Conservation (phyloP, 1,140 invertebrate genomes). For the Drosophila athabasca region DNA sequence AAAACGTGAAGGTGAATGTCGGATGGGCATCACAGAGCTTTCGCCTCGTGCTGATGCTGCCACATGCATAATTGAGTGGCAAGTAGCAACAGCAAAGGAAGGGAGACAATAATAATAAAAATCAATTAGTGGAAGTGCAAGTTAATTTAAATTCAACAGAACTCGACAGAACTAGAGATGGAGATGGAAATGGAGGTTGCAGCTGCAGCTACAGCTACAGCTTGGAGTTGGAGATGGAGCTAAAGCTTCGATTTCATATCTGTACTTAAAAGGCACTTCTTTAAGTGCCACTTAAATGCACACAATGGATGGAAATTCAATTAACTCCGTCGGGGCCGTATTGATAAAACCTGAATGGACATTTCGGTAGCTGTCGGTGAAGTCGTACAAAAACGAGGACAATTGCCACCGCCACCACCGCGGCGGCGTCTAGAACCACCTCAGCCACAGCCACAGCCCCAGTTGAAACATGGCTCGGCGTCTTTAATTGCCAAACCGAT, state of each 20-base stretch:
- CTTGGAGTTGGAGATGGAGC: too few species aligned
- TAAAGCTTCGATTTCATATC: slow-evolving; percentile 26
- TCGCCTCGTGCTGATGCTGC: slow-evolving; percentile 6
- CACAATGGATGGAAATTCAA: slow-evolving; percentile 50
- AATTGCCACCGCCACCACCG: slow-evolving; percentile 46
- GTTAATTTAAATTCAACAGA: slow-evolving; percentile 13
- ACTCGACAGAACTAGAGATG: not conserved
- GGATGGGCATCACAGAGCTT: slow-evolving; percentile 13
- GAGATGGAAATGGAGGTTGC: not conserved
- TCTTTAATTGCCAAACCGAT: slow-evolving; percentile 59
- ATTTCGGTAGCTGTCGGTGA: slow-evolving; percentile 47
- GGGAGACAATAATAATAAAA: slow-evolving; percentile 25
- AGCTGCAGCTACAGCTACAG: slow-evolving; percentile 18
- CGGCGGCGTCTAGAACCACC: slow-evolving; percentile 5
- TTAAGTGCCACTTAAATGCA: slow-evolving; percentile 62
- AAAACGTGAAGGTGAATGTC: too few species aligned
- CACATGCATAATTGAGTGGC: slow-evolving; percentile 31
- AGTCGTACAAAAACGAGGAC: slow-evolving; percentile 34
- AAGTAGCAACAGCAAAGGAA: not conserved
- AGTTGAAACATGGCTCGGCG: slow-evolving; percentile 11
- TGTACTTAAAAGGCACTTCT: slow-evolving; percentile 27
- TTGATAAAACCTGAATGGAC: slow-evolving; percentile 39
- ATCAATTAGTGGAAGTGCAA: slow-evolving; percentile 48
- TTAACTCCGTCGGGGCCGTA: slow-evolving; percentile 26
- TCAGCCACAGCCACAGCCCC: not conserved